Base-by-base conservation (phyloP, 2,888 invertebrate genomes). In the Diloba caeruleocephala region DNA sequence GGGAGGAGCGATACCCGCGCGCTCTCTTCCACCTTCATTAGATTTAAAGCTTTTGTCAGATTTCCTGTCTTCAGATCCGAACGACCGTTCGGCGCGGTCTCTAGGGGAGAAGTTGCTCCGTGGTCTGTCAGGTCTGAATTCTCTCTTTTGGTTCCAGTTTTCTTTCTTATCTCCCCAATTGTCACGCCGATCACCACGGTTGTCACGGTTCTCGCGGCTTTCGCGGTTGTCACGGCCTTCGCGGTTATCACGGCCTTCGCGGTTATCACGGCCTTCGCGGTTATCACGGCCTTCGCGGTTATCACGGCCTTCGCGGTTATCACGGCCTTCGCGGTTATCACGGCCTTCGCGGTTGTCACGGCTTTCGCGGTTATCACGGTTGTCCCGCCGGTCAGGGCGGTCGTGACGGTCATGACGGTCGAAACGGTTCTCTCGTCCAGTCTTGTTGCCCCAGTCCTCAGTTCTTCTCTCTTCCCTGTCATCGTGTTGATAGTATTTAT, bases 41-140 rank as follows among this genome's bases (percentile, higher is more conserved):
- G 90, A 86, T 1, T 75, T 77, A 69, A 71, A 82, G 66, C 88
- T 87, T 32, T 76, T 79, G 0, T 92, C 90, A 0, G 88, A 88
- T 29, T 79, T 83, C 55, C 82, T 88, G 26, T 74, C 71, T 8
- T 90, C 91, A 0, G 84, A 82, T 0, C 75, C 78, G 59, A 82
- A 85, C 0, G 88, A 86, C n/a, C 84, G 73, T 0, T 88, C 87
- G 1, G 87, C 87, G 8, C 91, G 78, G 1, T 92, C 91, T 49
- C 90, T 76, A 0, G 92, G 92, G 0, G 82, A 78, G 61, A 91
- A 91, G 68, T 89, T 88, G 64, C 85, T 87, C 26, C 78, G 68
- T 1, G 80, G 76, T 36, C 86, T 74, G 26, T 87, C 87, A 0
- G 77, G 74, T 19, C 78, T 61, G 52, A 78, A 76, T 26, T 63